A percentile compares a stretch with the other conserved stretches of the same genome.
Conservation (phyloP, 2,113 vertebrate species). For the Geococcyx californianus region DNA sequence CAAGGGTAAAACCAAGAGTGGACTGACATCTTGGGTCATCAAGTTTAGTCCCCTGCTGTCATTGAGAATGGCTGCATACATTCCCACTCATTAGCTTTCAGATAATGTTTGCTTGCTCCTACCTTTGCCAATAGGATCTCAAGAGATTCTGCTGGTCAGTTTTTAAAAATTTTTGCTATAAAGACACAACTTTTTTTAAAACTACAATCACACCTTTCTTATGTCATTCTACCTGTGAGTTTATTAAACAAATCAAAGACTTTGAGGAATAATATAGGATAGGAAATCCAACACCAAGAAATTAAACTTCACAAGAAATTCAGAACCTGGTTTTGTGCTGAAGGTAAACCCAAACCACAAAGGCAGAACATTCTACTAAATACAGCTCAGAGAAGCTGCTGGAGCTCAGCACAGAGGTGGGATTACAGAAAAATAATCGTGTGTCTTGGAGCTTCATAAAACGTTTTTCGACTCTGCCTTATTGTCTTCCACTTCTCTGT, state of each 20-base stretch:
- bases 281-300: background rate
- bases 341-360: background rate
- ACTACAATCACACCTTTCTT: background rate
- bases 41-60: background rate
- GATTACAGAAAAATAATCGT: background rate
- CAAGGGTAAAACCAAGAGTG: background rate
- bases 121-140: background rate
- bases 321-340: background rate
- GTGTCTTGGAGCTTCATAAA: background rate
- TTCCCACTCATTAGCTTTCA: background rate
- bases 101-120: background rate
- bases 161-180: background rate
- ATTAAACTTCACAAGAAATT: background rate
- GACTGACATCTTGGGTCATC: rapidly evolving
- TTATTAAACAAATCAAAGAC: background rate
- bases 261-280: background rate
- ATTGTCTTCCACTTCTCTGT: background rate
- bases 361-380: background rate
- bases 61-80: background rate
- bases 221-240: background rate
- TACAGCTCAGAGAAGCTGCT: background rate
- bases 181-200: background rate
- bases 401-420: background rate
- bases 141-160: background rate
- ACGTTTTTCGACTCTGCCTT: background rate